These are phyloP conservation scores for Sinosuthora webbiana DNA, from an alignment of 2,113 vertebrate species.

Conservation along the genomic window DNA sequence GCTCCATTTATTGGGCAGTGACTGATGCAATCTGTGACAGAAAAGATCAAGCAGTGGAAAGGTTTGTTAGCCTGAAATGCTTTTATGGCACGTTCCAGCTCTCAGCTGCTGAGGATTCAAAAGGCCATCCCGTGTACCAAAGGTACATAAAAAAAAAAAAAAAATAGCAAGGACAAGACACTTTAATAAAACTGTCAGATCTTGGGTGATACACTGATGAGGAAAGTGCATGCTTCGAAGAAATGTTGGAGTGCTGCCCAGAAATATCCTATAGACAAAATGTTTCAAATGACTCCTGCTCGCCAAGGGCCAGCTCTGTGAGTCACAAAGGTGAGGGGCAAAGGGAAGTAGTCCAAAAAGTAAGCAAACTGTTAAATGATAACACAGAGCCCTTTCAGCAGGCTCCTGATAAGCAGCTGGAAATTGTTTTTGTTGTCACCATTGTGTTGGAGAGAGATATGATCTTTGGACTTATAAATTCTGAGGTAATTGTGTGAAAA, in stretches of 20 bases:
- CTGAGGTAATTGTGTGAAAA: background rate
- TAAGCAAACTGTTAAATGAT: conserved; percentile 21
- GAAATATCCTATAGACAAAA: conserved; percentile 55
- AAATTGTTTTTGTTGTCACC: background rate
- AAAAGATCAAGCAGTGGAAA: conserved; percentile 60
- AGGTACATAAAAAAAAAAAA: background rate
- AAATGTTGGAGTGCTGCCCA: conserved; percentile 62
- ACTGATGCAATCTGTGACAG: conserved; percentile 59
- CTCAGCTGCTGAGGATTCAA: conserved; percentile 63
- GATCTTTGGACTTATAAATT: background rate
- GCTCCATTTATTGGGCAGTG: conserved; percentile 40
- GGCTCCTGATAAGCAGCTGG: background rate
- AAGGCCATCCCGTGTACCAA: conserved; percentile 39
- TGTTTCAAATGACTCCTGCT: conserved; percentile 44
- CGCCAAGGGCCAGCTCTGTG: background rate
- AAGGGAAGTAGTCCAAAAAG: conserved; percentile 23
- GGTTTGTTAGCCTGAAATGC: conserved; percentile 58
- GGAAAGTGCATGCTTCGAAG: conserved; percentile 46
- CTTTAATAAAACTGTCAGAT: conserved; percentile 71
- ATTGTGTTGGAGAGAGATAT: background rate
- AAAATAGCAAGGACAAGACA: conserved; percentile 40
- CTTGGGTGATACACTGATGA: conserved; percentile 50
- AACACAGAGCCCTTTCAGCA: conserved; percentile 1
- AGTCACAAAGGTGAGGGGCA: conserved; percentile 40
- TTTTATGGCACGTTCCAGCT: conserved; percentile 41